Evolutionary conservation across 2,113 vertebrate species (phyloP), one percentile per base, ranked within the genome.

Genomic region (Leucoraja erinaceus): DNA sequence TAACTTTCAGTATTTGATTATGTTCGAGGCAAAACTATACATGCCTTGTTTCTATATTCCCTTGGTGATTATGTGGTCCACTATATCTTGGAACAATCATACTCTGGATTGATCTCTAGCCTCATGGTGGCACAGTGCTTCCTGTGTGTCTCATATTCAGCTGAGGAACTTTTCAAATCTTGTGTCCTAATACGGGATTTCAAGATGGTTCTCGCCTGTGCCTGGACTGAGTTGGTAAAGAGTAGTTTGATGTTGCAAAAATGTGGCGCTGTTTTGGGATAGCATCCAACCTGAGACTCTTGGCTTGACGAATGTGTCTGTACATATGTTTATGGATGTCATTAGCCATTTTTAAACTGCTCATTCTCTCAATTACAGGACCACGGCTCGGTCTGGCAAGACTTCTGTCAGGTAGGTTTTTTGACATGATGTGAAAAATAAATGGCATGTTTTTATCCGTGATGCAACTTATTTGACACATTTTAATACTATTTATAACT

Each of bases 341-440:
- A 9, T 16, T 38, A 68, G 4, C 28, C 31, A 0, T 16, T 68
- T 38, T 20, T 70, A 90, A 70, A 3, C 25, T 88, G n/a, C 14
- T 68, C 33, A 61, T 72, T 91, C 88, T 90, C n/a, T 90, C 9
- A 74, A 93, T 96, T 96, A 93, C 95, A 97, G 96, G 96, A 96
- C 95, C 95, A 22, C 76, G 83, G 93, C 93, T 96, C 95, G 95
- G 94, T 95, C 95, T 97, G 95, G 95, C 96, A 95, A 96, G 96
- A 95, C 96, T 96, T 94, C 95, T 97, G 95, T 96, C 97, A 96
- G 96, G 95, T 97, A 96, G 97, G 95, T 94, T 94, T 94, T 81
- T 74, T 93, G 56, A 8, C 77, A 33, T n/a, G 14, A 38, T 12
- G 18, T 79, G 76, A 38, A 79, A 38, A 1, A 14, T 79, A 79